phyloP scores from a whole-genome alignment of 2,797 vertebrate species.

The Tenualosa ilisha region DNA sequence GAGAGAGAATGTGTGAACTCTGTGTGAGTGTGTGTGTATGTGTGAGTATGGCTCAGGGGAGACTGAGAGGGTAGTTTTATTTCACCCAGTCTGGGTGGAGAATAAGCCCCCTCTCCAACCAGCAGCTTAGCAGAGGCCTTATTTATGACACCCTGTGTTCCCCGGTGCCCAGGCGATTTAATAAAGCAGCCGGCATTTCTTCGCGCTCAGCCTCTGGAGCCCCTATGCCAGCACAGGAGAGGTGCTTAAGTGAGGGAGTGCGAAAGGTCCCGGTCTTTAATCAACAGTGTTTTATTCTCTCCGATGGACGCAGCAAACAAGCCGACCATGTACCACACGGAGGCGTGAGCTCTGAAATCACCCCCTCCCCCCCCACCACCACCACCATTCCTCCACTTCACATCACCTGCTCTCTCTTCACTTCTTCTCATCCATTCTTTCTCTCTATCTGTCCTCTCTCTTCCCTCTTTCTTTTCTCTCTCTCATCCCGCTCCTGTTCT shows the following conservation, averaged over 20 bases:
- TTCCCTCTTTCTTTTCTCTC: not conserved
- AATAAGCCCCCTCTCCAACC: not conserved
- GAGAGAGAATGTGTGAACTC: too few species aligned
- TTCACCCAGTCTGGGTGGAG: not conserved
- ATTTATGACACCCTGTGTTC: constrained; percentile 1
- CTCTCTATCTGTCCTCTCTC: not conserved
- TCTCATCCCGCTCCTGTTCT: not conserved
- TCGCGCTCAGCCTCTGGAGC: not conserved
- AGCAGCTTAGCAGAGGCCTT: not conserved
- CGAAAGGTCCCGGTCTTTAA: not conserved
- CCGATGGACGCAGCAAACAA: not conserved
- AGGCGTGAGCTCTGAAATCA: not conserved
- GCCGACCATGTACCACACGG: not conserved
- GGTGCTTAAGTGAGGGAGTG: not conserved
- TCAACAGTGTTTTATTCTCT: constrained; percentile 1
- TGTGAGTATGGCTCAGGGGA: not conserved
- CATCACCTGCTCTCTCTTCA: too few species aligned
- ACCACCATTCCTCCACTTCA: too few species aligned
- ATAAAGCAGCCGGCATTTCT: not conserved
- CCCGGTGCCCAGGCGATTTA: not conserved
- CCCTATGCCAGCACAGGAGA: not conserved
- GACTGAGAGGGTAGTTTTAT: not conserved
- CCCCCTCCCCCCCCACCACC: not conserved
- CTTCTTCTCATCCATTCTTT: not conserved
- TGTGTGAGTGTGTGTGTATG: not conserved